Percentiles rank a stretch among this genome's conserved stretches.
phyloP scores from a whole-genome alignment of 2,888 invertebrate species.

The Yponomeuta cagnagella region DNA sequence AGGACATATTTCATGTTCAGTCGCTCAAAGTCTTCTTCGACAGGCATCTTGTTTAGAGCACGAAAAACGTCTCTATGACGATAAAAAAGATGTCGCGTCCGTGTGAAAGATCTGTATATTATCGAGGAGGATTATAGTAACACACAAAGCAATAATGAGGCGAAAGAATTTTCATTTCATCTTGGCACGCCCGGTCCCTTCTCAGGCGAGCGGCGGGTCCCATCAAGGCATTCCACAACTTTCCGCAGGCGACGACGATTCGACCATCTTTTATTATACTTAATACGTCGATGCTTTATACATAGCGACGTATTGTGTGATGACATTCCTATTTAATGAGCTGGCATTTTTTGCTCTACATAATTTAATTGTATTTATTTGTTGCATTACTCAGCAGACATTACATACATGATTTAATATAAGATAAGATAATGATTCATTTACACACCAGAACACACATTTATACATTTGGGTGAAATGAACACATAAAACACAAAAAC shows the following conservation, averaged over 20 bases:
- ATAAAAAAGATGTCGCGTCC: background rate
- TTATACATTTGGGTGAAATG: too few relatives aligned
- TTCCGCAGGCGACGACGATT: conserved; percentile 38
- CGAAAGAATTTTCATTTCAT: conserved; percentile 66
- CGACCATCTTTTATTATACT: conserved; percentile 22
- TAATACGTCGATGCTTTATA: background rate
- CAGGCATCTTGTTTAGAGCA: background rate
- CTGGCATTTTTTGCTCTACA: background rate
- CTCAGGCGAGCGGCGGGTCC: conserved; percentile 29
- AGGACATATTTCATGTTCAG: background rate
- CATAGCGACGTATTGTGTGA: conserved; percentile 1
- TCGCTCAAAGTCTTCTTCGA: background rate
- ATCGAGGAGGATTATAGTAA: background rate
- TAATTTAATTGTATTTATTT: too few relatives aligned
- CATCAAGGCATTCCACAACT: conserved; percentile 63
- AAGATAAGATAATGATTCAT: too few relatives aligned
- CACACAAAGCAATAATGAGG: conserved; percentile 46
- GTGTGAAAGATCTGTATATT: background rate
- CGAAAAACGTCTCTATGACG: background rate
- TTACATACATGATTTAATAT: too few relatives aligned
- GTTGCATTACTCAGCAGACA: too few relatives aligned
- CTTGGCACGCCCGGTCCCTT: conserved; percentile 38
- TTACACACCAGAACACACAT: too few relatives aligned
- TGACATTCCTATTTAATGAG: background rate
- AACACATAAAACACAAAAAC: too few relatives aligned